Evolutionary conservation across 2,113 vertebrate genomes (phyloP), one percentile per base, ranked within the genome.

Genomic region (Heteronetta atricapilla): DNA sequence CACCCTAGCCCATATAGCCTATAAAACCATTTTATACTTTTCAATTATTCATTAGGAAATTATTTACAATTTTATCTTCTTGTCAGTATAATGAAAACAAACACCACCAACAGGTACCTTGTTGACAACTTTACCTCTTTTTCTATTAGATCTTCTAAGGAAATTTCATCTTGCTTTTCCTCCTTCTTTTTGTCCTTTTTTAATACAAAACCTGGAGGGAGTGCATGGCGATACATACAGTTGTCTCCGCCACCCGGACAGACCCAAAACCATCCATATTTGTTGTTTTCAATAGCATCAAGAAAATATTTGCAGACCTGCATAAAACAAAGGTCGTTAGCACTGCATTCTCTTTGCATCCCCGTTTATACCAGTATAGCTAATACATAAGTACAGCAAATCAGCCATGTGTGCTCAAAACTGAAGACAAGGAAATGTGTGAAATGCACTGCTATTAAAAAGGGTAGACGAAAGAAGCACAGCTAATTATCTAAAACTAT

Each of bases 201-300:
- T 76, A 99, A 97, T 21, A 99, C 98, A 86, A 99, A 99, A 13
- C 99, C 99, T 3, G 99, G 98, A 34, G 99, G 99, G 22, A 99
- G 98, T 10, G 99, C 99, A 52, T 99, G 99, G 14, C 99, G 98
- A 96, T 99, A 99, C 99, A 99, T 99, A 76, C 99, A 99, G 76
- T 33, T 96, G 93, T 99, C 99, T 36, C 98, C 99, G 31, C 99
- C 99, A 0, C 97, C 98, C 2, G 99, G 99, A 94, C 99, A 99
- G 26, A 99, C 98, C 99, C 99, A 99, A 96, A 99, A 99, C 99
- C 99, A 99, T 83, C 99, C 99, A 0, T 99, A 99, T 93, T 99
- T 99, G 95, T 99, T 99, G 96, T 98, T 98, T 97, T 99, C 99
- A 89, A 99, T 99, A 91, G 99, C 99, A 34, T 99, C 99, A 87